Evolutionary conservation across 1,140 invertebrate genomes (phyloP), one percentile per base, ranked within the genome.

Genomic region (Drosophila carrolli): DNA sequence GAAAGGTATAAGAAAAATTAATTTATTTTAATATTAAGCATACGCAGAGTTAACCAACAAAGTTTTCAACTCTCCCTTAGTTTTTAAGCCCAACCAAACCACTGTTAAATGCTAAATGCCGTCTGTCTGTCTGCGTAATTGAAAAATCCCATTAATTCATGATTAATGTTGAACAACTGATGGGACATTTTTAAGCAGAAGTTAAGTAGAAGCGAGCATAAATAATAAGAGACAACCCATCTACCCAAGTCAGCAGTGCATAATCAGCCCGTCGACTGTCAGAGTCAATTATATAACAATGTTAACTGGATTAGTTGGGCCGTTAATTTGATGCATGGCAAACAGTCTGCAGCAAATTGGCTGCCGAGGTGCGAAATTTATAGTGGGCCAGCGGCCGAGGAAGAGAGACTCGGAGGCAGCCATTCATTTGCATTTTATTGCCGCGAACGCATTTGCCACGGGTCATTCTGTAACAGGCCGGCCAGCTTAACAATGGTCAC

Each of bases 371-470:
- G 84, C 80, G 80, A 76, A 86, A 58, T 59, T 54, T 75, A 76
- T 76, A 37, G 40, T 11, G 16, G 58, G 35, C 59, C 73, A 71
- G 27, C 2, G 44, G 63, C 51, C 19, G 27, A 62, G 38, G 40
- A 55, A 35, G 40, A 48, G 41, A 23, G 48, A 19, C 4, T 9
- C 48, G 13, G 73, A 73, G 48, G 43, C 65, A 68, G 57, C 61
- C 84, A 89, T 89, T 89, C 81, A 89, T 89, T 89, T 89, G 74
- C 84, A 89, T 89, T 89, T 89, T 89, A 89, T 89, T 81, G 75
- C 81, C 54, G 72, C 79, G 50, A 54, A 70, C 68, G 74, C 84
- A 89, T 89, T 89, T 80, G 84, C 84, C 84, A 89, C 84, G 84
- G 85, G 84, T 89, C 84, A 90, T 89, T 84, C 88, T 89, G 76